phyloP scores from a whole-genome alignment of 2,797 vertebrate genomes.

The Dendrocincla fuliginosa region DNA sequence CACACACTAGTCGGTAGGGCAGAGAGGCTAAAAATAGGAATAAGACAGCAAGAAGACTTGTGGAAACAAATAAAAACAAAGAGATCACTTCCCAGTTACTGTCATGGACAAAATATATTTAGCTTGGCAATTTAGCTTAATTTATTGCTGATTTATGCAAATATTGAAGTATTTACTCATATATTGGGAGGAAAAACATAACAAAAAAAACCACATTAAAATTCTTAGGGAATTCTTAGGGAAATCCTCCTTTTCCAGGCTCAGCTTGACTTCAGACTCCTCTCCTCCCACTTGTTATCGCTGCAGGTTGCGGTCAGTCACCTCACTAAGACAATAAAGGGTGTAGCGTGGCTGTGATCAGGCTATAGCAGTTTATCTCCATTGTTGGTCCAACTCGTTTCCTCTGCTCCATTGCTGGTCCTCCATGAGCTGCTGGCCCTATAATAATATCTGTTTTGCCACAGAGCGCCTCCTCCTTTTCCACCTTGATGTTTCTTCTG shows the following conservation, averaged over 20 bases:
- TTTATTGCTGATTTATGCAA: not conserved
- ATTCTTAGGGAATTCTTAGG: not conserved
- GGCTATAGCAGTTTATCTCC: not conserved
- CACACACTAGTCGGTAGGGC: too few species aligned
- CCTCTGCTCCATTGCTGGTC: not conserved
- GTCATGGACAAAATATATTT: not conserved
- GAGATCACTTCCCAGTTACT: not conserved
- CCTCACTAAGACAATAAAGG: not conserved
- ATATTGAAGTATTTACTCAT: not conserved
- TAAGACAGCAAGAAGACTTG: not conserved
- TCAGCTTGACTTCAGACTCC: not conserved
- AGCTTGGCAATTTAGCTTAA: not conserved
- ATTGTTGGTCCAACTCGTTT: not conserved
- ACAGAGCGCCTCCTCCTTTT: not conserved
- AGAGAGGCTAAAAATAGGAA: not conserved
- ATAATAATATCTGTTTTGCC: not conserved
- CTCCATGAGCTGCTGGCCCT: not conserved
- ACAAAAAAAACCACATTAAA: not conserved
- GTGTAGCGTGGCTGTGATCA: not conserved
- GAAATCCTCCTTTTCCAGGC: not conserved
- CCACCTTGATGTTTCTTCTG: not conserved
- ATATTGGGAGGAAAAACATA: rapidly evolving
- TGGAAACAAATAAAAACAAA: not conserved
- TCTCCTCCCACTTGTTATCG: not conserved
- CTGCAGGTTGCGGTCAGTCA: not conserved